Evolutionary conservation across 2,113 vertebrate genomes (phyloP).

Genomic region (Zosterops japonicus): DNA sequence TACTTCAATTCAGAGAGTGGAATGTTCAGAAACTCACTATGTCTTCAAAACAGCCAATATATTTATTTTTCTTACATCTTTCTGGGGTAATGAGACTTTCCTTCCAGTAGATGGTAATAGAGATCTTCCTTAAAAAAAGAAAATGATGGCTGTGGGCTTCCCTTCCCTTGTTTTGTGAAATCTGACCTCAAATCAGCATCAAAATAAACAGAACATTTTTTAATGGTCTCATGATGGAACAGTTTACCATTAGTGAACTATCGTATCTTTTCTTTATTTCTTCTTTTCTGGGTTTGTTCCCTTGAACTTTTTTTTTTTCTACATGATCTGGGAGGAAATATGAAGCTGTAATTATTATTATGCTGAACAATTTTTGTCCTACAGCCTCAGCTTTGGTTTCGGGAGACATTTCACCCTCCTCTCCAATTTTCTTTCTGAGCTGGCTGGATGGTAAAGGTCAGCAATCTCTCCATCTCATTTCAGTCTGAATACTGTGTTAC

Average conservation of each 20-base stretch:
- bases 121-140: background rate
- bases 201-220: background rate
- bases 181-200: background rate
- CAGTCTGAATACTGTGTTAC: background rate
- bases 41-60: background rate
- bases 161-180: background rate
- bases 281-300: background rate
- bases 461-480: background rate
- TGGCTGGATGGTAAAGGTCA: background rate
- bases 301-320: background rate
- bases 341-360: background rate
- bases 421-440: background rate
- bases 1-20: background rate
- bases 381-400: rapidly evolving
- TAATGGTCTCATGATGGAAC: background rate
- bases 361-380: background rate
- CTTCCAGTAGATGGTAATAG: conserved; percentile 51
- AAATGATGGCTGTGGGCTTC: background rate
- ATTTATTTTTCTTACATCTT: background rate
- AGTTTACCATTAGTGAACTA: background rate
- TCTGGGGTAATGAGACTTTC: background rate
- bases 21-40: background rate
- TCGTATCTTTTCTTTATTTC: background rate
- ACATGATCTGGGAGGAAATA: background rate
- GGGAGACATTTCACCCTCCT: background rate